phyloP scores from a whole-genome alignment of 2,888 invertebrate species.

The Meliscaeva auricollis region DNA sequence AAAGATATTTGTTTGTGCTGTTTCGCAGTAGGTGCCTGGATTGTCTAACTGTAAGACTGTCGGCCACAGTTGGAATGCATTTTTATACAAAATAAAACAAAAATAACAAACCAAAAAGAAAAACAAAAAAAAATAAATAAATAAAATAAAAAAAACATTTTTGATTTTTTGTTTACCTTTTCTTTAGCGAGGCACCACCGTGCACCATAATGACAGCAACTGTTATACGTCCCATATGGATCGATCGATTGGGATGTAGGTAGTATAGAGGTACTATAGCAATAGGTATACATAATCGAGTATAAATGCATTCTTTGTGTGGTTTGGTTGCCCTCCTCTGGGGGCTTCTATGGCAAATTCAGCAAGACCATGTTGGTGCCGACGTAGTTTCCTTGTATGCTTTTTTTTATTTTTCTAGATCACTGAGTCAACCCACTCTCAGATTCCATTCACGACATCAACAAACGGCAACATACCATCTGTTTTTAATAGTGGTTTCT shows the following conservation, averaged over 20 bases:
- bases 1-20: neutral
- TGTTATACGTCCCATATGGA: constrained; percentile 49
- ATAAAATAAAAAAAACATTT: constrained; percentile 1
- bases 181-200: constrained; percentile 22
- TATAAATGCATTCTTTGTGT: constrained; percentile 49
- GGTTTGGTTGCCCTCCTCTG: neutral
- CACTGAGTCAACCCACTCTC: constrained; percentile 38
- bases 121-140: neutral
- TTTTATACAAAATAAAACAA: constrained; percentile 6
- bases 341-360: constrained; percentile 7
- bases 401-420: constrained; percentile 19
- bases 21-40: constrained; percentile 9
- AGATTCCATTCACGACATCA: constrained; percentile 17
- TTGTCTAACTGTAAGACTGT: constrained; percentile 38
- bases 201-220: constrained; percentile 42
- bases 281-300: constrained; percentile 2
- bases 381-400: constrained; percentile 23
- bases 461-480: constrained; percentile 28
- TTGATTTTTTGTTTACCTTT: constrained; percentile 51
- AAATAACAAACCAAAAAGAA: neutral
- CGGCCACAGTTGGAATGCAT: constrained; percentile 45
- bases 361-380: neutral
- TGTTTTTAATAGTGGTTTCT: constrained; percentile 31
- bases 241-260: constrained; percentile 2
- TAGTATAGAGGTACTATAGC: neutral